Conservation (phyloP, 2,113 vertebrate species). For the Phalacrocorax pelagicus region DNA sequence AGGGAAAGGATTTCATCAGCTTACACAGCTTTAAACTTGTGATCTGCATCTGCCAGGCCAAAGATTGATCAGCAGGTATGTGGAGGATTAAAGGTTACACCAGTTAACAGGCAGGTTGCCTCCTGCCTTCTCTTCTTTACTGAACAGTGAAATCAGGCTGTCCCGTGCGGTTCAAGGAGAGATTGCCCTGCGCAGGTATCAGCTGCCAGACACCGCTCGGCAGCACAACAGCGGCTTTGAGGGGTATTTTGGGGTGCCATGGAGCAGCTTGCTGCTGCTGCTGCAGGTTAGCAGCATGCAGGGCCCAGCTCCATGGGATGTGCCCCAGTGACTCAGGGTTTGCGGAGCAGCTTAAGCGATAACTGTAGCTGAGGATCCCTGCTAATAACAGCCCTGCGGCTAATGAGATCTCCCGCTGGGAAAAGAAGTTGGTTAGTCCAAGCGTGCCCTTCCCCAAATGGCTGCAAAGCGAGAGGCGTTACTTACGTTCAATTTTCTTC, state of each 20-base stretch:
- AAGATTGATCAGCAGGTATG: neutral
- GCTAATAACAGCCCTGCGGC: neutral
- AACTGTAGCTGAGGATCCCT: neutral
- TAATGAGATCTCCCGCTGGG: neutral
- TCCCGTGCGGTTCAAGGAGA: neutral
- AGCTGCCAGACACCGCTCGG: accelerated
- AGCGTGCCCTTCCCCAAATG: neutral
- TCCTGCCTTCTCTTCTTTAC: neutral
- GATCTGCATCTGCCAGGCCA: conserved; percentile 8
- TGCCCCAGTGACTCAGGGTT: neutral
- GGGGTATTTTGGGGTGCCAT: neutral
- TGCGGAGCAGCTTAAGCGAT: neutral
- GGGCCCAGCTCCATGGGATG: neutral
- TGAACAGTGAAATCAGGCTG: neutral
- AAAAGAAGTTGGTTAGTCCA: neutral
- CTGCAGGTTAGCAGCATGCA: accelerated
- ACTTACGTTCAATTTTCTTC: conserved; percentile 93
- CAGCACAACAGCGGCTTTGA: accelerated
- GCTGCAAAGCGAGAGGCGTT: neutral
- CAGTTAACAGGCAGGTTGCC: neutral
- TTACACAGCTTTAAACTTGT: conserved; percentile 17
- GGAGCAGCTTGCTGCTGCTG: too few relatives aligned
- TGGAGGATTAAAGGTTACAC: conserved; percentile 32
- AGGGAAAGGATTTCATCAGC: conserved; percentile 25
- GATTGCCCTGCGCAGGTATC: neutral